A percentile compares a stretch with the other conserved stretches of the same genome.
Conservation (phyloP, 2,113 vertebrate genomes). For the Bubo bubo region DNA sequence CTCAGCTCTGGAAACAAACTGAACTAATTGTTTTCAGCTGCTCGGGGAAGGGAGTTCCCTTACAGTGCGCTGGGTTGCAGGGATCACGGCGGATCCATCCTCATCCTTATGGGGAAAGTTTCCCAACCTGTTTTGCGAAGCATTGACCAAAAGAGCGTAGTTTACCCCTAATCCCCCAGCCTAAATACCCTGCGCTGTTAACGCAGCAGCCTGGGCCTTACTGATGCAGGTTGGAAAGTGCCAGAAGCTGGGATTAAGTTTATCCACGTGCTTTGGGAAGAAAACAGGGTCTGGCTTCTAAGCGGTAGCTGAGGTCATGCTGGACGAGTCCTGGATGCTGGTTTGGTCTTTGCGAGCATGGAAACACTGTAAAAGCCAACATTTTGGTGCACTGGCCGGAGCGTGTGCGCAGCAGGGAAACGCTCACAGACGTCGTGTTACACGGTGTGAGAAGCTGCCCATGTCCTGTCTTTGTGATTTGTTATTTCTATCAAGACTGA, state of each 20-base stretch:
- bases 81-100: neutral
- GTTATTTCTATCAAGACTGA: neutral
- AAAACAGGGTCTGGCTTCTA: neutral
- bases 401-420: accelerated
- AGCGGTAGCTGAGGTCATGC: neutral
- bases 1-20: neutral
- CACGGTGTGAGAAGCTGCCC: neutral
- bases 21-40: slow-evolving; percentile 5
- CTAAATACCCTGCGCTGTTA: accelerated
- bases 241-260: neutral
- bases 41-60: neutral
- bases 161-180: neutral
- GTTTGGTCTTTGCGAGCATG: neutral
- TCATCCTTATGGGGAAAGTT: neutral
- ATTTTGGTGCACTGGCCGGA: accelerated
- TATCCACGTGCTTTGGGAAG: neutral
- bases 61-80: neutral
- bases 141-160: accelerated
- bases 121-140: neutral
- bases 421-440: accelerated
- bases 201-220: accelerated
- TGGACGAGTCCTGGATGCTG: neutral
- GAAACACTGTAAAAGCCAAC: neutral
- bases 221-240: accelerated
- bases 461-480: neutral